Evolutionary conservation across 1,140 invertebrate genomes (phyloP).

Genomic region (Anthonomus grandis): DNA sequence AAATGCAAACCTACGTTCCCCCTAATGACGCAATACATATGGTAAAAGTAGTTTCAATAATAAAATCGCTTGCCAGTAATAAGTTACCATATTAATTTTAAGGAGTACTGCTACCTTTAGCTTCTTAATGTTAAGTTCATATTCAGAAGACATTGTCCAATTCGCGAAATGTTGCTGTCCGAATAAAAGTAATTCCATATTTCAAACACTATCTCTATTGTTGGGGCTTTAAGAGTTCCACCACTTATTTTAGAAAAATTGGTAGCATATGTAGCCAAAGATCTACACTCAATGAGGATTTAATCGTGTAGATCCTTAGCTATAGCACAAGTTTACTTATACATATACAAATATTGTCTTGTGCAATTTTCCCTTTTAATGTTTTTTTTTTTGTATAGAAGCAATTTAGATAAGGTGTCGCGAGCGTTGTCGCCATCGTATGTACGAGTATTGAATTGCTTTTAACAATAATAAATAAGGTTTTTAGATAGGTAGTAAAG

Average conservation of each 20-base stretch:
- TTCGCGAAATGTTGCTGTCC: slow-evolving; percentile 17
- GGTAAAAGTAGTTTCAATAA: neutral
- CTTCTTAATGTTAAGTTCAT: slow-evolving; percentile 5
- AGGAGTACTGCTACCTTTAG: neutral
- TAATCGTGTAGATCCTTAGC: too few species aligned
- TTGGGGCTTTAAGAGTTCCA: neutral
- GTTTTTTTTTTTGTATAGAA: slow-evolving; percentile 24
- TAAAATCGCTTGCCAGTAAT: slow-evolving; percentile 10
- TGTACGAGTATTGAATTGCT: slow-evolving; percentile 20
- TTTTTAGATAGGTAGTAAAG: slow-evolving; percentile 10
- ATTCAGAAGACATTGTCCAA: neutral
- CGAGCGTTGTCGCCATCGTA: slow-evolving; percentile 7
- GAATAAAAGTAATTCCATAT: slow-evolving; percentile 17
- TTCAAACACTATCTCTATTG: neutral
- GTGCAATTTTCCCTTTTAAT: slow-evolving; percentile 25
- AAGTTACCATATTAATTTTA: neutral
- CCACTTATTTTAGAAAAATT: too few species aligned
- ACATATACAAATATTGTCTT: slow-evolving; percentile 7
- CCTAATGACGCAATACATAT: neutral
- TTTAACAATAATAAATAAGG: slow-evolving; percentile 22
- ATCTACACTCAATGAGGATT: too few species aligned
- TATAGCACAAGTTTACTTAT: too few species aligned
- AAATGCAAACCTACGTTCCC: too few species aligned
- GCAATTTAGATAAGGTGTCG: slow-evolving; percentile 7
- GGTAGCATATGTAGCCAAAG: too few species aligned